Conservation (phyloP, 2,113 vertebrate genomes). For the Alligator mississippiensis region DNA sequence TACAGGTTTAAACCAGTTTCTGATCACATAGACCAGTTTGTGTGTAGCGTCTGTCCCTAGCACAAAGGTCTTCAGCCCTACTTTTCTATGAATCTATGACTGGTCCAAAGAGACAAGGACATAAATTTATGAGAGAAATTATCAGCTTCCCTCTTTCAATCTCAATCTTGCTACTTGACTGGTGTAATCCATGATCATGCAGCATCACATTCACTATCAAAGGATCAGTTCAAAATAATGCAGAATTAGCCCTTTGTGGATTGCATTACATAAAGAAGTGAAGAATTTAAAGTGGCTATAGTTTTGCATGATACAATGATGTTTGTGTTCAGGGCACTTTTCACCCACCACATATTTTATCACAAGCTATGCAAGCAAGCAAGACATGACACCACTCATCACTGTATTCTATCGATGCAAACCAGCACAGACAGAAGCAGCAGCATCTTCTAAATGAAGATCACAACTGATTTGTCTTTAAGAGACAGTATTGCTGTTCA, state of each 20-base stretch:
- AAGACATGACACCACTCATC: conserved; percentile 26
- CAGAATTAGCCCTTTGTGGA: background rate
- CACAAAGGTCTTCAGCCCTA: no score
- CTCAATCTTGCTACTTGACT: background rate
- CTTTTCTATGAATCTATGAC: background rate
- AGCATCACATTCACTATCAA: background rate
- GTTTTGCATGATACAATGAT: background rate
- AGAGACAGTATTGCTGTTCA: background rate
- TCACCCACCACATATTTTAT: conserved; percentile 12
- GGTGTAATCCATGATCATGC: background rate
- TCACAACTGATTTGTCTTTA: conserved; percentile 11
- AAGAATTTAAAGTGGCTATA: background rate
- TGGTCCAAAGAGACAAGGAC: background rate
- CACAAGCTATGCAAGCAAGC: no score
- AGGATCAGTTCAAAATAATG: background rate
- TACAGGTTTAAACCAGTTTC: no score
- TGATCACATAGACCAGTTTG: no score
- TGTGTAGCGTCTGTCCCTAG: no score
- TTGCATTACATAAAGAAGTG: background rate
- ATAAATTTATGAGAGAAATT: background rate
- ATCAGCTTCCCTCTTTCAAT: background rate
- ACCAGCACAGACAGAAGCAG: background rate
- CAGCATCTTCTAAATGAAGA: background rate
- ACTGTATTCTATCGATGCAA: background rate
- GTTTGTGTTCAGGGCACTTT: background rate